phyloP scores from a whole-genome alignment of 2,113 vertebrate genomes.

The Eonycteris spelaea region DNA sequence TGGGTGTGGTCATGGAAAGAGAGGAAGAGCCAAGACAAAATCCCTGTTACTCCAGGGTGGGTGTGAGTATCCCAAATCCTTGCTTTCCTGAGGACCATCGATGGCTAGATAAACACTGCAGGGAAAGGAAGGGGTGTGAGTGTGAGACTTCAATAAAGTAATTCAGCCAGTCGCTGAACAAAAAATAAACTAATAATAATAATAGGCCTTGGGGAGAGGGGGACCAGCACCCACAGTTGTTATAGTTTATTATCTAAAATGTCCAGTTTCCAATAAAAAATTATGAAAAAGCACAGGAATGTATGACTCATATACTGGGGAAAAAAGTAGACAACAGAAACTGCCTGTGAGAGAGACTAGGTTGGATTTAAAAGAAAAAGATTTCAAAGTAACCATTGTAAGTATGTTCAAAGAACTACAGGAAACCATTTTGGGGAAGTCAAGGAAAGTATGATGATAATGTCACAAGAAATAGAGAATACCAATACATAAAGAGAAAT shows the following conservation, averaged over 20 bases:
- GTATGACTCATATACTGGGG: background rate
- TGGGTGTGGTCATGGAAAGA: background rate
- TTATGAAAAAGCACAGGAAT: background rate
- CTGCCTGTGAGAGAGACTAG: background rate
- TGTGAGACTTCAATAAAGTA: background rate
- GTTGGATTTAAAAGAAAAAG: background rate
- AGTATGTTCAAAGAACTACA: background rate
- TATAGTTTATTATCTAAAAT: background rate
- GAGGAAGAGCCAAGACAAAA: background rate
- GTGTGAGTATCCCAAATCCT: background rate
- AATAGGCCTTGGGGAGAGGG: background rate
- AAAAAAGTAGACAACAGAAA: background rate
- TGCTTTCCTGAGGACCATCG: background rate
- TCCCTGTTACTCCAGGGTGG: background rate
- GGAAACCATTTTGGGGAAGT: background rate
- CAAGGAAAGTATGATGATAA: background rate
- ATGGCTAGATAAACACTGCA: background rate
- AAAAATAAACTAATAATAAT: background rate
- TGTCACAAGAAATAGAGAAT: background rate
- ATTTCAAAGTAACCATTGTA: background rate
- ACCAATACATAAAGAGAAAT: background rate
- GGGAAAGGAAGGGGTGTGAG: background rate
- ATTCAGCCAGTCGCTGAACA: background rate
- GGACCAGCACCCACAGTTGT: background rate
- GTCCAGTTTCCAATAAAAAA: background rate